A percentile compares a stretch with the other conserved stretches of the same genome.
These are phyloP conservation scores for Diadophis punctatus DNA, from an alignment of 2,113 vertebrate genomes.

Conservation along the genomic window DNA sequence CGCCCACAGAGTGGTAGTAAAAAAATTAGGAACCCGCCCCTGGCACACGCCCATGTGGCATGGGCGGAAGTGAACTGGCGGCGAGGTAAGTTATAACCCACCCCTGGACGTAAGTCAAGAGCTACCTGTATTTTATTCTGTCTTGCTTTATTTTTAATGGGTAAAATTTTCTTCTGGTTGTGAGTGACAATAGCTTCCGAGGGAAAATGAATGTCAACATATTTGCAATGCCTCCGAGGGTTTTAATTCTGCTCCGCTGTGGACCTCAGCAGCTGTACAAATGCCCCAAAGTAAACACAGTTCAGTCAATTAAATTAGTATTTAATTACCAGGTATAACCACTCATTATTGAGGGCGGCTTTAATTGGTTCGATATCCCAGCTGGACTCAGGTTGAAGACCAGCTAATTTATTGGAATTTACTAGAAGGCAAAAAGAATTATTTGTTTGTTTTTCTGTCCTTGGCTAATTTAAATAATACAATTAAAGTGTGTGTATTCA, in stretches of 20 bases:
- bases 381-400: neutral
- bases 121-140: neutral
- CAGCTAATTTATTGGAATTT: neutral
- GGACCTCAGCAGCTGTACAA: slow-evolving; percentile 3
- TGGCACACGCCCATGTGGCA: no score
- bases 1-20: no score
- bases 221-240: neutral
- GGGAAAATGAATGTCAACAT: neutral
- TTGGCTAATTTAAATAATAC: slow-evolving; percentile 6
- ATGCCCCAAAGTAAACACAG: neutral
- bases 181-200: neutral
- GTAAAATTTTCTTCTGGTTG: neutral
- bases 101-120: no score
- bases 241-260: slow-evolving; percentile 1
- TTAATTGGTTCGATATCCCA: slow-evolving; percentile 3
- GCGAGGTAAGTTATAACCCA: no score
- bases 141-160: neutral
- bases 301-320: slow-evolving; percentile 28
- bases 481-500: slow-evolving; percentile 22
- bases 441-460: neutral
- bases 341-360: slow-evolving; percentile 33
- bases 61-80: no score
- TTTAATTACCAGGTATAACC: slow-evolving; percentile 17
- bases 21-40: no score
- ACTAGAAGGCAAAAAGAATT: slow-evolving; percentile 13